Conservation (phyloP, 2,888 invertebrate genomes). For the Drosophila ezoana region DNA sequence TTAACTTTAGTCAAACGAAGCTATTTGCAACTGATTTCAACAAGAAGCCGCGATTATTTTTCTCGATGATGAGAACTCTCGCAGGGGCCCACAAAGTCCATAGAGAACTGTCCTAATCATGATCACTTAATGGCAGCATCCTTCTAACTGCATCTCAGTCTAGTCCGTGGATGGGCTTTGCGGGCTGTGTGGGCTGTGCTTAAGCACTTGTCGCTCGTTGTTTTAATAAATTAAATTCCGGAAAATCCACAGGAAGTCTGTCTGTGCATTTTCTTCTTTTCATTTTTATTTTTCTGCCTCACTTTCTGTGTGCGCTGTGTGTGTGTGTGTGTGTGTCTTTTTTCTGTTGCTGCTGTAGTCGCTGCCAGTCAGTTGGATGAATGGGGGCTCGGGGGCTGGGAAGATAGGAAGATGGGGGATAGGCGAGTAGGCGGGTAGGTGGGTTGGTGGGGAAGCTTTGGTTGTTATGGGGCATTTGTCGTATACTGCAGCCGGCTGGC, state of each 20-base stretch:
- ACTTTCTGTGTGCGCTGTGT: constrained; percentile 17
- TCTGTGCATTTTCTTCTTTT: constrained; percentile 71
- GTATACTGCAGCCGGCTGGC: constrained; percentile 59
- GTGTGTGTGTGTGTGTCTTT: constrained; percentile 35
- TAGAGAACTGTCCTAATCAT: constrained; percentile 6
- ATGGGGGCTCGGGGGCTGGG: background rate
- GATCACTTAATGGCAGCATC: constrained; percentile 12
- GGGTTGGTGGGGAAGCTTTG: background rate
- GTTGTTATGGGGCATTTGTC: constrained; percentile 5
- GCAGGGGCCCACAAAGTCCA: background rate
- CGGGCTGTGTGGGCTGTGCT: constrained; percentile 15
- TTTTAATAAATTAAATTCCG: constrained; percentile 85
- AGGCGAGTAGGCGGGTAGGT: background rate
- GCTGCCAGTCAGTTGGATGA: background rate
- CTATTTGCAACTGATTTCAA: background rate
- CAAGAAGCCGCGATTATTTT: too few species aligned
- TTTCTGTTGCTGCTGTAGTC: constrained; percentile 14
- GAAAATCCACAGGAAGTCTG: constrained; percentile 84
- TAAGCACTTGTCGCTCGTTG: constrained; percentile 67
- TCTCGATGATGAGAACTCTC: too few species aligned
- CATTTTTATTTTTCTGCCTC: constrained; percentile 1
- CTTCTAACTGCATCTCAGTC: background rate
- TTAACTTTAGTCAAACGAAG: too few species aligned
- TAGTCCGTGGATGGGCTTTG: background rate
- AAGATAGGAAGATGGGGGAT: too few species aligned